Conservation (phyloP, 2,797 vertebrate genomes). For the Cynodonichthys magdalenae region DNA sequence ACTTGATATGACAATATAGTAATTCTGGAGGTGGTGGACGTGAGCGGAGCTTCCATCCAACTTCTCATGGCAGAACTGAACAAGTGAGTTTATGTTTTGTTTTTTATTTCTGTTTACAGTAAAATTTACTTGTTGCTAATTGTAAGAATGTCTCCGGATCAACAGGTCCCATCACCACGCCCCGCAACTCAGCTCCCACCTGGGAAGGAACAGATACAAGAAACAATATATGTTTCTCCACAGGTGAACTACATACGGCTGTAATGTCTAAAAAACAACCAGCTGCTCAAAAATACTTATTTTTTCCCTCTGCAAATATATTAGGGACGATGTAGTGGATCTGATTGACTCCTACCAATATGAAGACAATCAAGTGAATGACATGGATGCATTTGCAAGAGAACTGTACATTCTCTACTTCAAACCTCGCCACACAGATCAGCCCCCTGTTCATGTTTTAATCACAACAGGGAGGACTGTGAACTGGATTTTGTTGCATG, state of each 20-base stretch:
- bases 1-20: conserved; percentile 74
- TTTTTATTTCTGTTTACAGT: not conserved
- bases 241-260: conserved; percentile 49
- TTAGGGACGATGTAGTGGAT: conserved; percentile 66
- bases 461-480: not conserved
- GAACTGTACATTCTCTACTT: conserved; percentile 76
- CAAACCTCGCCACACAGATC: conserved; percentile 67
- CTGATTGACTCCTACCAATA: conserved; percentile 72
- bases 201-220: conserved; percentile 67
- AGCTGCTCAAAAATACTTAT: not conserved
- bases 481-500: not conserved
- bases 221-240: conserved; percentile 79
- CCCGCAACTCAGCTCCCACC: conserved; percentile 63
- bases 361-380: conserved; percentile 68
- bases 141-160: conserved; percentile 31
- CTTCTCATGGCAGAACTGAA: conserved; percentile 68
- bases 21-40: conserved; percentile 73
- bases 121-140: too few species aligned
- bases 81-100: conserved; percentile 32
- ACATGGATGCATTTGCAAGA: conserved; percentile 70
- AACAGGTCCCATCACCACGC: conserved; percentile 55
- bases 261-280: not conserved
- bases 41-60: conserved; percentile 56
- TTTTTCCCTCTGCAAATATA: not conserved
- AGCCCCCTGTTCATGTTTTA: not conserved